A percentile compares a stretch with the other conserved stretches of the same genome.
Evolutionary conservation across 2,888 invertebrate species (phyloP).

Genomic region (Epinotia ramella): DNA sequence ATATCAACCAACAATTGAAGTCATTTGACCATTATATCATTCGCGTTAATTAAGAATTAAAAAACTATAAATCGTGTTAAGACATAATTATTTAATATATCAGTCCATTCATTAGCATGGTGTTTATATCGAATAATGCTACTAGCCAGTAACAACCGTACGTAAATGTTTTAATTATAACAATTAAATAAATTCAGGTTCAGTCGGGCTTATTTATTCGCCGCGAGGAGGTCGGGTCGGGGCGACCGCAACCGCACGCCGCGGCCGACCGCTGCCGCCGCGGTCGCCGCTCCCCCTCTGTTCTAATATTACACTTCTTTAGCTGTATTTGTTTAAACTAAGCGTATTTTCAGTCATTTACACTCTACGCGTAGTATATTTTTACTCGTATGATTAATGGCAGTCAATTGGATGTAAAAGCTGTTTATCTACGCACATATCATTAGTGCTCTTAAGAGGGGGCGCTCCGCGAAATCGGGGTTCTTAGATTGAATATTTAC

Average conservation of each 20-base stretch:
- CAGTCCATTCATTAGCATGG: no score
- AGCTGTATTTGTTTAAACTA: conserved; percentile 58
- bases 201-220: conserved; percentile 45
- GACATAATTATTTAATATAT: no score
- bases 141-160: not conserved
- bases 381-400: not conserved
- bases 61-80: no score
- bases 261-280: conserved; percentile 27
- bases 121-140: not conserved
- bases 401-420: not conserved
- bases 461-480: no score
- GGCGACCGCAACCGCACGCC: conserved; percentile 46
- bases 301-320: conserved; percentile 53
- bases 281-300: conserved; percentile 45
- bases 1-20: not conserved
- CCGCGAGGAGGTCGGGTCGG: conserved; percentile 47
- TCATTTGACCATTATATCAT: not conserved
- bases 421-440: no score
- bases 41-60: not conserved
- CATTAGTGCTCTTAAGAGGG: no score
- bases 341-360: conserved; percentile 18
- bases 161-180: conserved; percentile 39
- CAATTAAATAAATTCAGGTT: conserved; percentile 45
- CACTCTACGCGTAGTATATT: not conserved
- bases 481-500: no score